phyloP scores from a whole-genome alignment of 2,888 invertebrate genomes.

The Rhaphigaster nebulosa region DNA sequence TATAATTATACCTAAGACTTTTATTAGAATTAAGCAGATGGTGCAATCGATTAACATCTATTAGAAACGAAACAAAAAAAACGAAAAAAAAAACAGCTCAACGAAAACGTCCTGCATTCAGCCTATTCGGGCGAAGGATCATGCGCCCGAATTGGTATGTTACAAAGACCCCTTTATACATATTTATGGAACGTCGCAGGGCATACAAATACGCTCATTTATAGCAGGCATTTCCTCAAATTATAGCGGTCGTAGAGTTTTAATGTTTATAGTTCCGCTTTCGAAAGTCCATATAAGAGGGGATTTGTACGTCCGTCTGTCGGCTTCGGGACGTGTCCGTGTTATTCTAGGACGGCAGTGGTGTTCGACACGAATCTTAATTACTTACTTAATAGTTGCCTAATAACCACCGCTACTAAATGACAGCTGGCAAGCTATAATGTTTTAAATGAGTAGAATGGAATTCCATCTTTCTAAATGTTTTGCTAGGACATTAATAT shows the following conservation, averaged over 20 bases:
- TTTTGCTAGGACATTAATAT: too few relatives aligned
- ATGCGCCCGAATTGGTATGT: not conserved
- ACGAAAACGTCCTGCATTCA: not conserved
- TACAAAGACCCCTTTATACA: not conserved
- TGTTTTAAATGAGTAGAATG: too few relatives aligned
- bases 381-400: not conserved
- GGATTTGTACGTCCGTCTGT: not conserved
- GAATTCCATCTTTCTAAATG: too few relatives aligned
- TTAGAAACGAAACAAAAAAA: not conserved
- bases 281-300: not conserved
- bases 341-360: not conserved
- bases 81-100: not conserved
- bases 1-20: too few relatives aligned
- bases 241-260: conserved; percentile 25
- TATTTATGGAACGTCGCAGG: not conserved
- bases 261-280: conserved; percentile 38
- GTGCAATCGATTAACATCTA: too few relatives aligned
- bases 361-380: not conserved
- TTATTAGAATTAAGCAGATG: too few relatives aligned
- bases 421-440: not conserved
- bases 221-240: conserved; percentile 37
- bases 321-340: not conserved
- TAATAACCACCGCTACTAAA: not conserved
- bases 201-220: conserved; percentile 12
- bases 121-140: not conserved